Evolutionary conservation across 92 coral and sea anemone genomes (phyloP), one percentile per base, ranked within the genome.

Genomic region (Chrysogorgia sp.): DNA sequence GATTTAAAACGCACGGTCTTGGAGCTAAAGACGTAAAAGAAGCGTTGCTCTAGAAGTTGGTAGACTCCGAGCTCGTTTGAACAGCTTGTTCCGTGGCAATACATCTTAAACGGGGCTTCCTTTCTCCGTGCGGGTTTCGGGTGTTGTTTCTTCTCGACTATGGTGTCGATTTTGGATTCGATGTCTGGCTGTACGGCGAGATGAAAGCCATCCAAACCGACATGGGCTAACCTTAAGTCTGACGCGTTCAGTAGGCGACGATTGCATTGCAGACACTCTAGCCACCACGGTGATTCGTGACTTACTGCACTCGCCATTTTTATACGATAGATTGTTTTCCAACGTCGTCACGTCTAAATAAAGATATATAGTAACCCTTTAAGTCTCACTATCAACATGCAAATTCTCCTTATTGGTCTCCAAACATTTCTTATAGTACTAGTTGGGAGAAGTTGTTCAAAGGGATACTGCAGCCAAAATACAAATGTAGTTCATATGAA

Each of bases 21-120:
- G 4, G 79, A 72, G 19, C 79, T 72, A 28, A 72, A 72, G 0
- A 72, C 79, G 64, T 72, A 72, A 28, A 72, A 72, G 30, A 72
- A 72, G 0, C 64, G 65, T 33, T 72, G 31, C 41, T 72, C 79
- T 8, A 72, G 45, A 17, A 53, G 40, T 41, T 72, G 79, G 37
- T 72, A 72, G 28, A 72, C 79, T 33, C 79, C 79, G 4, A 72
- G 33, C 24, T 72, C 79, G 17, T 72, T 32, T 12, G 79, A 59
- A 34, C 79, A 72, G 21, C 49, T 41, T 34, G 65, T 50, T 0
- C 59, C 59, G 50, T 48, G 43, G 34, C 79, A 72, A 52, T 72
- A 72, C 79, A 72, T 72, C 79, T 72, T 72, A 41, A 72, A 72
- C 3, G 79, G 79, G 15, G 79, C 79, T 20, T 72, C 79, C 50